Conservation (phyloP, 2,113 vertebrate genomes). For the Clarias batrachus region DNA sequence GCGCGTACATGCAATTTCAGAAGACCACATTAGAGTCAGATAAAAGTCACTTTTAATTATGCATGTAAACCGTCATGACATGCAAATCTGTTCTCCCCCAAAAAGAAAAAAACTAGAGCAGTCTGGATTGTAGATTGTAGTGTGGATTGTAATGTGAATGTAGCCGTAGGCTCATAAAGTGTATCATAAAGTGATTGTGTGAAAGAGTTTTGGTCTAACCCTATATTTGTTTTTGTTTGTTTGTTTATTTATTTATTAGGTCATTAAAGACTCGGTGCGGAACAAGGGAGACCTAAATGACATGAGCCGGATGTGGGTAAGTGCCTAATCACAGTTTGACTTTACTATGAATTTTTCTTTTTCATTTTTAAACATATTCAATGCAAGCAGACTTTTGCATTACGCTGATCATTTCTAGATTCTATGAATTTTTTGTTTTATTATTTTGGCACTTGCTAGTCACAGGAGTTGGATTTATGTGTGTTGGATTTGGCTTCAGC, state of each 20-base stretch:
- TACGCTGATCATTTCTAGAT: neutral
- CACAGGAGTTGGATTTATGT: neutral
- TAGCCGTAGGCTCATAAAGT: too few species aligned
- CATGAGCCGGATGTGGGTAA: conserved; percentile 99
- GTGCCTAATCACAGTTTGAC: conserved; percentile 38
- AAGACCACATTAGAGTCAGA: too few species aligned
- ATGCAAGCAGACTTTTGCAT: neutral
- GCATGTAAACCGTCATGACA: too few species aligned
- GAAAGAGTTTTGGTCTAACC: neutral
- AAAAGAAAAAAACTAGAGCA: too few species aligned
- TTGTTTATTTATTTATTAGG: conserved; percentile 67
- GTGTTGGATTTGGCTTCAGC: conserved; percentile 2
- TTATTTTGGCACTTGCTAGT: neutral
- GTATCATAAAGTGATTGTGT: too few species aligned
- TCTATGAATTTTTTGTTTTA: neutral
- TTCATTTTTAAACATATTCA: neutral
- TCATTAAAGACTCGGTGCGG: conserved; percentile 93
- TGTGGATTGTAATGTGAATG: too few species aligned
- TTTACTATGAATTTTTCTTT: neutral
- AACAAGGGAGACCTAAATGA: conserved; percentile 91
- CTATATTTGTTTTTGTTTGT: neutral
- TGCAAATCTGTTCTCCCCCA: too few species aligned
- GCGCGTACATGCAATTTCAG: neutral
- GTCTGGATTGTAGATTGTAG: too few species aligned
- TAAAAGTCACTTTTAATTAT: too few species aligned